Base-by-base conservation (phyloP, 53 echinoderm and acorn worm genomes). In the Luidia sarsii region DNA sequence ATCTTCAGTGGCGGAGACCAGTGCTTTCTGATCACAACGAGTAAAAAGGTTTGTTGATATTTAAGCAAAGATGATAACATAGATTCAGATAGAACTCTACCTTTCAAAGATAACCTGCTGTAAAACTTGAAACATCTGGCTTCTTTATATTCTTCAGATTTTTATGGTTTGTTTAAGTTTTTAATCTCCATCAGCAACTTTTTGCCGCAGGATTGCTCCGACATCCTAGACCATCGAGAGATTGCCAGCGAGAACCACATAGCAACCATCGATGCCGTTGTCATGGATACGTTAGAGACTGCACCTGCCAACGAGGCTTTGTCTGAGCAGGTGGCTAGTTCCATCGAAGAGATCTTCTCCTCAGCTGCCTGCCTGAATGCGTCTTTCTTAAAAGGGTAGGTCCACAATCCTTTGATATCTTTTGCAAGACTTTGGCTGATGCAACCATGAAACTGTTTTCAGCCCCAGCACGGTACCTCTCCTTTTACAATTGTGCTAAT, bases 281-380 rank as follows among this genome's bases (percentile, higher is more conserved):
- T 94, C 45, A 83, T 91, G 29, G 65, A 86, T 16, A 77, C 70
- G 1, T 39, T 94, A 14, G 81, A 60, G 7, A 46, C 56, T 15
- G 48, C 68, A 0, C 59, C 75, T 3, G n/a, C 54, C 18, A 50
- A 60, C 15, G 54, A 48, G 29, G 29, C 45, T 37, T 80, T 91
- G 0, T 34, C 88, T 0, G 84, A 72, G 19, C 84, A 85, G 16
- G 69, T 85, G 32, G 83, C 67, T 36, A 86, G 62, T 43, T 63
- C 80, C 51, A 61, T 91, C 1, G 82, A 91, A 52, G 71, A 65
- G n/a, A 65, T 87, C 25, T 97, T 97, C 70, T 88, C 90, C 13
- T 97, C 97, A 18, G 87, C 91, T 3, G 80, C 91, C 1, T 97
- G 97, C 57, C 77, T 97, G 14, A 97, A 97, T 54, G 73, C 90